Evolutionary conservation across 2,113 vertebrate genomes (phyloP), one percentile per base, ranked within the genome.

Genomic region (Myrmecophaga tridactyla): DNA sequence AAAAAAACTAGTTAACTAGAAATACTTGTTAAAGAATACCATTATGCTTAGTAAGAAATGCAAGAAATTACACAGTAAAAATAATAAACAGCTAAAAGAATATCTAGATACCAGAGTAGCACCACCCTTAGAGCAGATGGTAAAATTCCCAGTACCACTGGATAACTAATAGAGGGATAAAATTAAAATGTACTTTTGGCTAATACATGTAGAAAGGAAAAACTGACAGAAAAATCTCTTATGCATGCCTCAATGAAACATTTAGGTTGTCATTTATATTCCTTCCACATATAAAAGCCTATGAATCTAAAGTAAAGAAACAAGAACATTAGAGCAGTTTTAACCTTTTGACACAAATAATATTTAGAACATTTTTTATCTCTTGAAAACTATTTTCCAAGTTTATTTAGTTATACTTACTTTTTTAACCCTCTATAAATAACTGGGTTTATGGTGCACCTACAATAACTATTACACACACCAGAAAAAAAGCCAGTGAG

Each of bases 401-500:
- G 23, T 78, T 75, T 86, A 83, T 56, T 39, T 3, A 62, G 56
- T 31, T 80, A 77, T 29, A 86, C 46, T 85, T 81, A 63, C 48
- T 92, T 73, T 76, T 63, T 75, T 86, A 72, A 56, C 62, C 69
- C 20, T 46, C 34, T 36, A 21, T 36, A 62, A 23, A 86, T 53
- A 43, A 11, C 31, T 77, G 53, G 51, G 29, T 60, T 95, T 76
- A 65, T 62, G 36, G 63, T 6, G 11, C 18, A 78, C 4, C 82
- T 78, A 56, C 27, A 63, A 90, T 60, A 48, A 56, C 39, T 90
- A 96, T 56, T 88, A 43, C 77, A 83, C 82, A 75, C 96, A 97
- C 96, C 97, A 93, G 90, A 94, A 96, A 97, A 97, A 97, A 95
- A 97, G 96, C 67, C 62, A 76, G 78, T 58, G 43, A 91, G 88